Base-by-base conservation (phyloP, 1,140 invertebrate genomes). In the Oreohelix idahoensis region DNA sequence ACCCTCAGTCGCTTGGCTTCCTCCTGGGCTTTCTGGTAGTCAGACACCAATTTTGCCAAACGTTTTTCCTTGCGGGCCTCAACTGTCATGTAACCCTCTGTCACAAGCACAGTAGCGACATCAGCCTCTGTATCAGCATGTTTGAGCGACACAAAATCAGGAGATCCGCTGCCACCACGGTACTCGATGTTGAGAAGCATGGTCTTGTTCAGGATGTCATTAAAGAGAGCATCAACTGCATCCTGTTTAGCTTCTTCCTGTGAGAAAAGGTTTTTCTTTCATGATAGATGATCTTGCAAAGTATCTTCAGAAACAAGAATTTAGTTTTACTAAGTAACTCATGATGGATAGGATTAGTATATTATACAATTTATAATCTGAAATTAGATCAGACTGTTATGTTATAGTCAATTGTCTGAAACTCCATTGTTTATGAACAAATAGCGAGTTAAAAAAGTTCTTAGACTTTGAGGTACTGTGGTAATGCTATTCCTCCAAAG, bases 11-110 rank as follows among this genome's bases (percentile, higher is more conserved):
- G 95, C 91, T 96, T 96, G 5, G 98, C 98, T 78, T 95, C 93
- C 84, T 97, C 95, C 92, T 98, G 96, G 23, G 97, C 96, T 53
- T 94, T 94, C 84, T 94, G 94, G 91, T 98, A 99, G 81, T 97
- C 96, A 49, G 94, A 94, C 83, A 97, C 95, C 91, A 99, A 91
- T 92, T 96, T 95, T 74, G 95, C 94, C 49, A 98, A 94, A 87
- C 96, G 95, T 82, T 95, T 95, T 89, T 98, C 97, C 83, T 95
- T 95, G 58, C 96, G 93, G 73, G 94, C 94, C 71, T 98, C 97
- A 80, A 96, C 95, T 51, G 98, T 89, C 1, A 98, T 93, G 69
- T 96, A 94, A 23, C 98, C 98, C 87, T 98, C 96, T 51, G 94
- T 94, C 81, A 99, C 95, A 26, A 99, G 94, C 84, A 94, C 94